Conservation (phyloP, 2,113 vertebrate species). For the Nerophis ophidion region DNA sequence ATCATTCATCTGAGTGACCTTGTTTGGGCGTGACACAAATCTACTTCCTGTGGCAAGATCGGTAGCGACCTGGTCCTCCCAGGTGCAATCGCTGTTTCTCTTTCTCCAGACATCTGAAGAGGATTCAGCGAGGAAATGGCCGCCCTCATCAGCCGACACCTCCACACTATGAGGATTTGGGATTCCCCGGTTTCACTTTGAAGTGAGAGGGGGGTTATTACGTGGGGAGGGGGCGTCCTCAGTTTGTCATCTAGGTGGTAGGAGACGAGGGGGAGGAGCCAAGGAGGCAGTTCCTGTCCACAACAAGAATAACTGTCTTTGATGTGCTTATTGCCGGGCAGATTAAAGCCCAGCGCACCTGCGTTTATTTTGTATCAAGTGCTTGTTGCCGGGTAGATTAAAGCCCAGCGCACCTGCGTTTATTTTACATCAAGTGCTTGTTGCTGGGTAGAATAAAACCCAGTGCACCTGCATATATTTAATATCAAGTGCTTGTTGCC, state of each 20-base stretch:
- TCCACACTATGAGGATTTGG: constrained; percentile 26
- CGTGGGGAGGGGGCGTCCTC: constrained; percentile 50
- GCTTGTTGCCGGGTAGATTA: neutral
- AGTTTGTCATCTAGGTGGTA: constrained; percentile 51
- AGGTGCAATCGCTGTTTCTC: no score
- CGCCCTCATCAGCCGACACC: constrained; percentile 32
- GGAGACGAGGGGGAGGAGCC: constrained; percentile 19
- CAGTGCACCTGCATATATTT: no score
- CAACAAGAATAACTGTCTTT: constrained; percentile 25
- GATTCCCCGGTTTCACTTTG: constrained; percentile 61
- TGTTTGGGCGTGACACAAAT: no score
- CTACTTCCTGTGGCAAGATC: no score
- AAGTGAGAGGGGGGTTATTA: constrained; percentile 52
- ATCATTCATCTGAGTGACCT: no score
- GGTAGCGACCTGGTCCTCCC: no score
- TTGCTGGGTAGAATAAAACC: no score
- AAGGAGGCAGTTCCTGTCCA: constrained; percentile 42
- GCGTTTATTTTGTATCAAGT: neutral
- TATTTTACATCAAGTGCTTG: no score
- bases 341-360: neutral
- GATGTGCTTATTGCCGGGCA: constrained; percentile 19
- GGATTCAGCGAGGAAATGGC: constrained; percentile 18
- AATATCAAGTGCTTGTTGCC: no score
- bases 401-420: neutral
- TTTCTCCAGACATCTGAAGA: constrained; percentile 13